These are phyloP conservation scores for Poecilia latipinna DNA, from an alignment of 2,113 vertebrate species.

Conservation along the genomic window DNA sequence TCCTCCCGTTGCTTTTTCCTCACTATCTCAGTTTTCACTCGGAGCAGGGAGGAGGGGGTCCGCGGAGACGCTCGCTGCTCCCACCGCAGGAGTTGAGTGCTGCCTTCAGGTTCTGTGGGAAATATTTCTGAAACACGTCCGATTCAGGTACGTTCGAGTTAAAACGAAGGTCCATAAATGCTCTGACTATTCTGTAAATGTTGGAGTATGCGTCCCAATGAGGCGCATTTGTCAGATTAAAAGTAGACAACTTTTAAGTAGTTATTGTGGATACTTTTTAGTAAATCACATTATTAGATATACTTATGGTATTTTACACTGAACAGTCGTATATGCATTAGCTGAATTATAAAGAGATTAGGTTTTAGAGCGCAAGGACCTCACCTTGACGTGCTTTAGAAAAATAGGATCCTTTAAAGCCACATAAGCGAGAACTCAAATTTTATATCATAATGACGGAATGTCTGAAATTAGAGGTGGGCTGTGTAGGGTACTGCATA, in stretches of 20 bases:
- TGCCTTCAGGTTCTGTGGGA: slow-evolving; percentile 43
- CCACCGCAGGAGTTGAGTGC: slow-evolving; percentile 23
- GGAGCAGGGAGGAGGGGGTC: slow-evolving; percentile 40
- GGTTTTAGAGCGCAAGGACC: no score
- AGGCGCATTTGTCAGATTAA: no score
- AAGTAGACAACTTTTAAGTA: no score
- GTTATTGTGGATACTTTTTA: no score
- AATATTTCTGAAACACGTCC: not conserved
- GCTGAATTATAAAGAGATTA: no score
- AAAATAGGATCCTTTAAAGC: no score
- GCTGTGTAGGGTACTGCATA: not conserved
- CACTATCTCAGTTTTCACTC: slow-evolving; percentile 73
- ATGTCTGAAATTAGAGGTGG: not conserved
- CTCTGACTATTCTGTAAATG: not conserved
- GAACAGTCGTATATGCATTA: no score
- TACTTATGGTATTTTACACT: no score
- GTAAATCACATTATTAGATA: no score
- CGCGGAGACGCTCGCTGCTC: slow-evolving; percentile 27
- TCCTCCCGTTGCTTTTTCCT: slow-evolving; percentile 54
- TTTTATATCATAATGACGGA: not conserved
- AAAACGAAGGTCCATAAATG: not conserved
- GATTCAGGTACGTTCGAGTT: not conserved
- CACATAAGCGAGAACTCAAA: no score
- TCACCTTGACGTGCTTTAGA: no score
- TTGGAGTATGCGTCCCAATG: no score